Conservation (phyloP, 2,113 vertebrate species). For the Cervus canadensis region DNA sequence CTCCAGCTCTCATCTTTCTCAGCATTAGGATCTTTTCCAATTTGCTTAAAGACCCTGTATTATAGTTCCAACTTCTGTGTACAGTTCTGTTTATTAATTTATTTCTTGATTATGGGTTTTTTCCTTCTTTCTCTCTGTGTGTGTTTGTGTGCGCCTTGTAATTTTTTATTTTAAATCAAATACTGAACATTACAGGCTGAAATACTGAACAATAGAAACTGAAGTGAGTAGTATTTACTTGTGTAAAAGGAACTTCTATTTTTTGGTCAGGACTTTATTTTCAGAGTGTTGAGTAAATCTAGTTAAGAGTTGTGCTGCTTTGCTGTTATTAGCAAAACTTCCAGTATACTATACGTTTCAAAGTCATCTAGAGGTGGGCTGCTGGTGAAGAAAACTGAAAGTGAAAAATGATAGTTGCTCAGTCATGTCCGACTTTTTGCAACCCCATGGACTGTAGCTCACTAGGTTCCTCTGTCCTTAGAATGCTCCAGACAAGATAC, state of each 20-base stretch:
- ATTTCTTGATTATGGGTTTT: neutral
- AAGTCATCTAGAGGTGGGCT: neutral
- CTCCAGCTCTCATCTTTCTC: neutral
- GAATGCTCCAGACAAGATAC: neutral
- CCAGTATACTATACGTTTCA: neutral
- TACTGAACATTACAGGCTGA: neutral
- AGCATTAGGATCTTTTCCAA: neutral
- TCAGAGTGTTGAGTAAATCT: neutral
- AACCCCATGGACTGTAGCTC: neutral
- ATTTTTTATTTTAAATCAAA: neutral
- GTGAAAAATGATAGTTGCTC: neutral
- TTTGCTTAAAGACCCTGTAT: neutral
- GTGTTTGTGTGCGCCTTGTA: neutral
- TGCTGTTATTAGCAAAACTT: neutral
- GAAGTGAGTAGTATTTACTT: neutral
- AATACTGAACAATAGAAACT: neutral
- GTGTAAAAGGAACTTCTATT: neutral
- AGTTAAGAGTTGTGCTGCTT: neutral
- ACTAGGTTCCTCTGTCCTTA: neutral
- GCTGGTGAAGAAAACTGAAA: neutral
- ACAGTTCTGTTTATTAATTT: neutral
- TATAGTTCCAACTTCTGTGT: neutral
- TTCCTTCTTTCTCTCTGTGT: neutral
- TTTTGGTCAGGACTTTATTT: neutral
- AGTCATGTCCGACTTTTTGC: neutral